Evolutionary conservation across 2,113 vertebrate genomes (phyloP), one percentile per base, ranked within the genome.

Genomic region (Apodemus sylvaticus): DNA sequence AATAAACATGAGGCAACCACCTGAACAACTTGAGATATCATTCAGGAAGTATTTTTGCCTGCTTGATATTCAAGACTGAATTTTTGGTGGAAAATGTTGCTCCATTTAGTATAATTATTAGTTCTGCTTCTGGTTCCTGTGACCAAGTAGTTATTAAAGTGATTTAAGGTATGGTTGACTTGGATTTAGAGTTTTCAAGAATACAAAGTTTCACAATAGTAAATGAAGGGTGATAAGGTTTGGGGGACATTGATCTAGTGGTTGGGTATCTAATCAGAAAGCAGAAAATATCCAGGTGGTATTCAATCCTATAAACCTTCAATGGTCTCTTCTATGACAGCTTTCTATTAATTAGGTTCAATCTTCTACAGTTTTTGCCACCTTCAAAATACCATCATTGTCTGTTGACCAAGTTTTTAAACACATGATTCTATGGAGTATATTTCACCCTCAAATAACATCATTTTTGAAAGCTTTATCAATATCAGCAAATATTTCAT

Each of bases 211-310:
- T 34, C 4, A 11, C 4, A 31, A 31, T 34, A 13, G 7, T 34
- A 31, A 70, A 68, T 19, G 26, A 2, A 36, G 2, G 14, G 8
- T 62, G 2, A 36, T 4, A 42, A 2, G 12, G 1, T 45, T 5
- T 85, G 26, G 34, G 7, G 24, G 34, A n/a, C 24, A 5, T 62
- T 36, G 39, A 64, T 7, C 22, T 62, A 1, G 7, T 34, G 45
- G 2, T 22, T 24, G 17, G 20, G 0, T 64, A 16, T 45, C 26
- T 62, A 62, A 11, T 86, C 45, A 70, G 19, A 19, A 68, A 86
- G 45, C 31, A 86, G 17, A 24, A 36, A 48, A 68, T 12, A 20
- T 0, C 11, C 9, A 36, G 11, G 1, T 4, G 24, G 2, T 36
- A 3, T 6, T 14, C 26, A 5, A 17, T 31, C 1, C 14, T 48